Conservation (phyloP, 2,797 vertebrate genomes). For the Pseudocheirus occidentalis region DNA sequence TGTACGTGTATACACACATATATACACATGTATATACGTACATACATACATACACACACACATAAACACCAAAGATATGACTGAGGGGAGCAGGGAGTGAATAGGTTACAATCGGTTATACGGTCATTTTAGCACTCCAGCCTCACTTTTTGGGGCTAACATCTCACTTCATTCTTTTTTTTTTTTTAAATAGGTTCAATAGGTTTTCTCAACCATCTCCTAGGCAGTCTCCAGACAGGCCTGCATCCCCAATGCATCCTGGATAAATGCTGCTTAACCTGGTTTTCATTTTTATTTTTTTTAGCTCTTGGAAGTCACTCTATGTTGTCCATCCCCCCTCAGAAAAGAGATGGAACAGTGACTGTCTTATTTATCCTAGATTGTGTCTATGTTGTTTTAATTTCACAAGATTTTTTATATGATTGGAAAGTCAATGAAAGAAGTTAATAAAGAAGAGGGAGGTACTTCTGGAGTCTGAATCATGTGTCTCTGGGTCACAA, state of each 20-base stretch:
- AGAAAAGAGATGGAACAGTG: neutral
- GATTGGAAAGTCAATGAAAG: conserved; percentile 30
- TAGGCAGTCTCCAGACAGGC: neutral
- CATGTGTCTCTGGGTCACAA: neutral
- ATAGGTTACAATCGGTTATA: neutral
- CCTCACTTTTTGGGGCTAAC: neutral
- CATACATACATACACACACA: neutral
- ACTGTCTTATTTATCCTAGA: neutral
- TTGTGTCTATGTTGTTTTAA: neutral
- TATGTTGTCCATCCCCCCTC: neutral
- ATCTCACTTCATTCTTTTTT: neutral
- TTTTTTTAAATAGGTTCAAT: neutral
- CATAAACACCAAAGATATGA: neutral
- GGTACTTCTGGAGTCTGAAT: neutral
- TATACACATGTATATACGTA: too few relatives aligned
- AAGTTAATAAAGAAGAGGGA: neutral
- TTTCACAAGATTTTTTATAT: conserved; percentile 45
- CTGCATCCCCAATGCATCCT: neutral
- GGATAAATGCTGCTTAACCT: neutral
- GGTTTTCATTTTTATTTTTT: neutral
- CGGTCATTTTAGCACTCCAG: neutral
- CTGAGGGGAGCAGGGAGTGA: neutral
- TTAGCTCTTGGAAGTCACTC: neutral
- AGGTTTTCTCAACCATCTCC: neutral
- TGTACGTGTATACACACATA: too few relatives aligned